Conservation (phyloP, 2,888 invertebrate species). For the Hemithea aestivaria region DNA sequence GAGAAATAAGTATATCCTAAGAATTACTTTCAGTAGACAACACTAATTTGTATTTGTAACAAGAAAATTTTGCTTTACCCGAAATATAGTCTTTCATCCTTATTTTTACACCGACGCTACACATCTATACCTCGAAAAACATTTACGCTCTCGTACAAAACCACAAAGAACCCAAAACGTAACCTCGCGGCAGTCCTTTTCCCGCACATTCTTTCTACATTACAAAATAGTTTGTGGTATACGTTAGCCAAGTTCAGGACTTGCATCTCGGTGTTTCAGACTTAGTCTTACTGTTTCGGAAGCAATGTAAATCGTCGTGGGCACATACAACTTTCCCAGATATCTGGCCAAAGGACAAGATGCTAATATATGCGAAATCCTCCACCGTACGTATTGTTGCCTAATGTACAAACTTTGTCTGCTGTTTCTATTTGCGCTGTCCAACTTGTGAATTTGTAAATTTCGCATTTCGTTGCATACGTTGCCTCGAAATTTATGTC, state of each 20-base stretch:
- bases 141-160: conserved; percentile 28
- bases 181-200: conserved; percentile 28
- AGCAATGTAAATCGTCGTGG: conserved; percentile 73
- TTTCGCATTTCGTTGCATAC: conserved; percentile 16
- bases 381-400: conserved; percentile 69
- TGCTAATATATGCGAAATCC: conserved; percentile 75
- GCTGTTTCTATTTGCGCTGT: conserved; percentile 59
- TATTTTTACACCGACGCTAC: conserved; percentile 22
- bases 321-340: conserved; percentile 58
- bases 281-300: conserved; percentile 63
- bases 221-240: conserved; percentile 42
- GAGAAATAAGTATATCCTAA: too few species aligned
- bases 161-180: conserved; percentile 24
- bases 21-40: too few species aligned
- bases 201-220: conserved; percentile 40
- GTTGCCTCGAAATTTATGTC: conserved; percentile 1
- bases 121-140: conserved; percentile 26
- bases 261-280: conserved; percentile 47
- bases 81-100: conserved; percentile 24
- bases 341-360: conserved; percentile 75
- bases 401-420: conserved; percentile 66
- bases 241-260: conserved; percentile 35
- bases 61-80: too few species aligned
- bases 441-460: conserved; percentile 43
- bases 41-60: too few species aligned